Evolutionary conservation across 2,888 invertebrate species (phyloP).

Genomic region (Furcula furcula): DNA sequence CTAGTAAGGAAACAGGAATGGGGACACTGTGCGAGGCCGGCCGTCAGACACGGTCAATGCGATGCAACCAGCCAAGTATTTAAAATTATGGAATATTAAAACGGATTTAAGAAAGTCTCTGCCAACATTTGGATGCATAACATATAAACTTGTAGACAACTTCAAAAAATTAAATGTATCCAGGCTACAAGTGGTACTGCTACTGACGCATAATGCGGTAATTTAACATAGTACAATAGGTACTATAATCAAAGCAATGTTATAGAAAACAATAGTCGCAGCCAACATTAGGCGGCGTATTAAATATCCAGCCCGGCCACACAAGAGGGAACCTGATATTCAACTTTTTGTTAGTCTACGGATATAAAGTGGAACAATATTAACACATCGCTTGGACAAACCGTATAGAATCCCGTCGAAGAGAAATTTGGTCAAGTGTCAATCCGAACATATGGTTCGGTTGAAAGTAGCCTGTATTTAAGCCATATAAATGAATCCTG

Average conservation of each 20-base stretch:
- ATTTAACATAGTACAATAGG: slow-evolving; percentile 6
- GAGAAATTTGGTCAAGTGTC: slow-evolving; percentile 71
- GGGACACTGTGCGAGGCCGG: slow-evolving; percentile 59
- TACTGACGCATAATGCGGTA: not conserved
- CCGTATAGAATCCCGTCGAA: slow-evolving; percentile 25
- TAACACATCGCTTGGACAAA: slow-evolving; percentile 6
- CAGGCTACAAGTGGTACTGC: not conserved
- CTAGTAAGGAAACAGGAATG: slow-evolving; percentile 66
- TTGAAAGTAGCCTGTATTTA: slow-evolving; percentile 75
- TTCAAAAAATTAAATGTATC: not conserved
- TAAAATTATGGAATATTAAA: slow-evolving; percentile 35
- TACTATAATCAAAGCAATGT: slow-evolving; percentile 4
- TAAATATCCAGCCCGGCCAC: slow-evolving; percentile 36
- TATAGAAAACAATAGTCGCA: slow-evolving; percentile 21
- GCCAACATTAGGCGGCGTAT: slow-evolving; percentile 32
- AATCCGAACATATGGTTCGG: slow-evolving; percentile 74
- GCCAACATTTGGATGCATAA: slow-evolving; percentile 2
- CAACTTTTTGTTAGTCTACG: slow-evolving; percentile 17
- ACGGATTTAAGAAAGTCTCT: slow-evolving; percentile 10
- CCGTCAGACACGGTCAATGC: slow-evolving; percentile 49
- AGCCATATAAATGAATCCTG: slow-evolving; percentile 72
- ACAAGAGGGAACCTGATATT: slow-evolving; percentile 25
- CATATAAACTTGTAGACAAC: not conserved
- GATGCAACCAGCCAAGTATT: slow-evolving; percentile 40
- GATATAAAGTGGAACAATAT: slow-evolving; percentile 19